These are phyloP conservation scores for Pangasius macronema DNA, from an alignment of 2,797 vertebrate genomes.

Conservation along the genomic window DNA sequence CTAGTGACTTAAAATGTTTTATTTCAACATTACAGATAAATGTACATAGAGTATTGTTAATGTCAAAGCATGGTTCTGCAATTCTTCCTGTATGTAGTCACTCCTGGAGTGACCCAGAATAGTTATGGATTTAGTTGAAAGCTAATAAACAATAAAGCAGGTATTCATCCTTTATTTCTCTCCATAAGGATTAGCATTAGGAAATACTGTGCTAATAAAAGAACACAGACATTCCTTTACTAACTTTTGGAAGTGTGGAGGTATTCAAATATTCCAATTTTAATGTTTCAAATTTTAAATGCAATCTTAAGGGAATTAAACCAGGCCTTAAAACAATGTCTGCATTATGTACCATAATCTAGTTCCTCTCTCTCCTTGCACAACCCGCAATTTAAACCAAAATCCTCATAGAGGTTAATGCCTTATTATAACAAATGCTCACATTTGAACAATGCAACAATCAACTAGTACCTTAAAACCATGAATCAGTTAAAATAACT, in stretches of 20 bases:
- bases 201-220: not conserved
- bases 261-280: constrained; percentile 3
- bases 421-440: constrained; percentile 20
- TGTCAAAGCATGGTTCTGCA: not conserved
- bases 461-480: constrained; percentile 25
- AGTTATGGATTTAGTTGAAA: not conserved
- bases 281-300: not conserved
- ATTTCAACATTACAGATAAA: not conserved
- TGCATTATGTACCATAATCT: not conserved
- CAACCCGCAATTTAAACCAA: constrained; percentile 14
- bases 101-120: not conserved
- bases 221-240: not conserved
- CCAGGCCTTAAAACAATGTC: not conserved
- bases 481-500: constrained; percentile 14
- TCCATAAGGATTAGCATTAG: not conserved
- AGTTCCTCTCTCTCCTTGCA: not conserved
- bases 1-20: not conserved
- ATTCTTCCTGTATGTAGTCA: not conserved
- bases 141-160: not conserved
- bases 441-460: constrained; percentile 26
- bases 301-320: not conserved
- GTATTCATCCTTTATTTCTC: not conserved
- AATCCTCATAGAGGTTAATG: constrained; percentile 59
- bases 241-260: not conserved
- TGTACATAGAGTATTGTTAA: not conserved